Conservation (phyloP, 2,888 invertebrate genomes). For the Cerastis leucographa region DNA sequence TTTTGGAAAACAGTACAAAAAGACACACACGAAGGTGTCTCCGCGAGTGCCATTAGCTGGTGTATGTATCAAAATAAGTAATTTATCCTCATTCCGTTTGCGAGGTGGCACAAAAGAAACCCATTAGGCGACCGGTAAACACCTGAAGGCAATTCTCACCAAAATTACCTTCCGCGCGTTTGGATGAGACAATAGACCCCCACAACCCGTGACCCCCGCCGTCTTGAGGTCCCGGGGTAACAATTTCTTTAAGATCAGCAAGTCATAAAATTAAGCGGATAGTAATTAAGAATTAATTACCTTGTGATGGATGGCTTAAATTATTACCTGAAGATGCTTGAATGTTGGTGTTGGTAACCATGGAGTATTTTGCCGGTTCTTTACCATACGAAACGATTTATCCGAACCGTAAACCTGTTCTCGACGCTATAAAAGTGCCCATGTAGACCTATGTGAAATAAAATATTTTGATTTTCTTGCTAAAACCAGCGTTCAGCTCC, state of each 20-base stretch:
- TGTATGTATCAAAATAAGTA: constrained; percentile 60
- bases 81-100: constrained; percentile 59
- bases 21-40: constrained; percentile 23
- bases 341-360: background rate
- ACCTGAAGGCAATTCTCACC: constrained; percentile 64
- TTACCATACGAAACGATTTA: too few relatives aligned
- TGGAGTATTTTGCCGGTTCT: too few relatives aligned
- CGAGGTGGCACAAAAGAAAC: constrained; percentile 63
- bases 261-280: too few relatives aligned
- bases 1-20: background rate
- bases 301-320: constrained; percentile 26
- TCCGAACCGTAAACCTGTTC: too few relatives aligned
- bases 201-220: background rate
- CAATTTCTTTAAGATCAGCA: constrained; percentile 48
- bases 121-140: constrained; percentile 66
- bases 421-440: too few relatives aligned
- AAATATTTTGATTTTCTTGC: too few relatives aligned
- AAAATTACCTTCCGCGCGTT: constrained; percentile 64
- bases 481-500: background rate
- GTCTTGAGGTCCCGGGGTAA: constrained; percentile 8
- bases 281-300: constrained; percentile 45
- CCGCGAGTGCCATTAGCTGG: constrained; percentile 43
- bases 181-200: constrained; percentile 52
- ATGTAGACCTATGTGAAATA: too few relatives aligned
- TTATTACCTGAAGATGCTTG: background rate